These are phyloP conservation scores for Boloria euphrosyne DNA, from an alignment of 2,888 invertebrate genomes.

Conservation along the genomic window DNA sequence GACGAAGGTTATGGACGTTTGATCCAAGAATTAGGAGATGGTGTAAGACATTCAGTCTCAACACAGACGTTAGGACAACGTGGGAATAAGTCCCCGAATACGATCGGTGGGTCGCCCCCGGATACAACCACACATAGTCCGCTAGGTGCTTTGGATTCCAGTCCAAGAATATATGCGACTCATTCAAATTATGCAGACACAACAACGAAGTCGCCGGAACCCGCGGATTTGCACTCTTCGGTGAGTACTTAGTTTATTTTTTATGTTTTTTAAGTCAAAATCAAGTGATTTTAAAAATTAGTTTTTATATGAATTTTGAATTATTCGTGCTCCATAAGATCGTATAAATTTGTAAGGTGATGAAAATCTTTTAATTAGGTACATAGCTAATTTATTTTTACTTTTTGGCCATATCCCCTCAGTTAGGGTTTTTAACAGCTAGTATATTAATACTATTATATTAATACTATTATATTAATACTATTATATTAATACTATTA, in stretches of 20 bases:
- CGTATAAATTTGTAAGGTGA: no score
- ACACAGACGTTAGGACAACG: conserved; percentile 85
- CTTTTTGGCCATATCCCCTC: no score
- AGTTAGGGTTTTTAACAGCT: no score
- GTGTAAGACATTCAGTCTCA: conserved; percentile 86
- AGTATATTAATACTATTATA: no score
- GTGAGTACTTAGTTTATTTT: conserved; percentile 48
- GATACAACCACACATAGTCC: conserved; percentile 94
- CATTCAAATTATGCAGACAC: conserved; percentile 69
- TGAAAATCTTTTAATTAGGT: no score
- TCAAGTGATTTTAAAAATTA: no score
- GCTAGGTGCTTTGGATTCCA: conserved; percentile 79
- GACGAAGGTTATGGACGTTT: conserved; percentile 54
- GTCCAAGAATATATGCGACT: conserved; percentile 49
- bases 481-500: no score
- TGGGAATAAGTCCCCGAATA: conserved; percentile 57
- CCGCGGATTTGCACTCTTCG: conserved; percentile 68
- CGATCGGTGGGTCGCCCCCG: conserved; percentile 80
- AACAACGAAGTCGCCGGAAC: conserved; percentile 74
- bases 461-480: no score
- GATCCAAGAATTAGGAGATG: conserved; percentile 48
- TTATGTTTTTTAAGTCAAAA: no score
- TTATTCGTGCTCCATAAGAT: no score
- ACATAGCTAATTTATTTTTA: no score
- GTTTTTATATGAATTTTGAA: no score